Evolutionary conservation across 2,113 vertebrate genomes (phyloP).

Genomic region (Melanostigma gelatinosum): DNA sequence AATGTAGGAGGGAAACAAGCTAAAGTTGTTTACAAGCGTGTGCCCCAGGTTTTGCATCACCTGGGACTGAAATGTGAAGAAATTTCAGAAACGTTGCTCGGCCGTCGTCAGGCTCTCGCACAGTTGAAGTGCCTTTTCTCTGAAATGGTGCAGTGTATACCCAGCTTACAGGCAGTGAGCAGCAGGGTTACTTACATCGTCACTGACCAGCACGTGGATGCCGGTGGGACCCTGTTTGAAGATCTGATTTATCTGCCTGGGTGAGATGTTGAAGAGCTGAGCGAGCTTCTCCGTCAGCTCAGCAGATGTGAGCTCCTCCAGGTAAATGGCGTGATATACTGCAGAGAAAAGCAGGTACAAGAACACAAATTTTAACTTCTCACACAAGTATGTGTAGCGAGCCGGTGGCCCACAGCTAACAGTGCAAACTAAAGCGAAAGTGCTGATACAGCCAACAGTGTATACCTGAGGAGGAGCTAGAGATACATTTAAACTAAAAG

Average conservation of each 20-base stretch:
- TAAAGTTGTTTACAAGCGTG: not conserved
- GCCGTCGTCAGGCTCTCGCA: not conserved
- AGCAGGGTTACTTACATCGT: slow-evolving; percentile 84
- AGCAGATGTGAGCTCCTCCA: slow-evolving; percentile 91
- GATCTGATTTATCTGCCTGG: slow-evolving; percentile 94
- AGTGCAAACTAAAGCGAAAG: too few relatives aligned
- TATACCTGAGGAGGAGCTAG: not conserved
- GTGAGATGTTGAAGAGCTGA: slow-evolving; percentile 95
- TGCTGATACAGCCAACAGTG: too few relatives aligned
- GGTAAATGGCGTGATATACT: slow-evolving; percentile 98
- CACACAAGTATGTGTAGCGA: not conserved
- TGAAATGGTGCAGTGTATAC: not conserved
- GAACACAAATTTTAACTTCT: not conserved
- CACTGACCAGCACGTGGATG: slow-evolving; percentile 96
- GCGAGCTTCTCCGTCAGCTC: slow-evolving; percentile 95
- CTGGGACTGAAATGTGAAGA: not conserved
- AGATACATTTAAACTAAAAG: not conserved
- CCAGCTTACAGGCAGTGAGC: not conserved
- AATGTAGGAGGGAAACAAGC: not conserved
- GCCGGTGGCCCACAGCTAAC: not conserved
- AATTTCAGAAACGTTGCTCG: not conserved
- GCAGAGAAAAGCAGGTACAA: slow-evolving; percentile 6
- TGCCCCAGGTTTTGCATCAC: not conserved
- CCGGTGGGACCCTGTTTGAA: slow-evolving; percentile 96
- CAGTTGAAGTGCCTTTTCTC: not conserved